Base-by-base conservation (phyloP, 2,888 invertebrate species). In the Dione juno region DNA sequence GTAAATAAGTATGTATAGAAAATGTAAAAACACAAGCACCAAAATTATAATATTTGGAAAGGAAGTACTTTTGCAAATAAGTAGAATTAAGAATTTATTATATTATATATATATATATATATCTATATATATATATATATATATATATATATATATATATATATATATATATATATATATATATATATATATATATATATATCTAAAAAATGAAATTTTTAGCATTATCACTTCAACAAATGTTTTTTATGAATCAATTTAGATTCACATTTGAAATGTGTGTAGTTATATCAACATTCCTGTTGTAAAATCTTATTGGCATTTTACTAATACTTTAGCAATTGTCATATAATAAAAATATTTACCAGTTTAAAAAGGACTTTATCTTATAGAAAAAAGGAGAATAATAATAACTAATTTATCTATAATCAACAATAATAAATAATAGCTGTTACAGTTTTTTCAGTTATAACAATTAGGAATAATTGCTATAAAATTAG, bases 331-430 rank as follows among this genome's bases (percentile, higher is more conserved):
- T 16, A 37, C n/a, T n/a, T 37, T 54, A 54, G 10, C 35, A 54
- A n/a, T 28, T 28, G 13, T 53, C 14, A 7, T n/a, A 14, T n/a
- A 8, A 35, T 35, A 54, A 35, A 35, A 35, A n/a, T 8, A 3
- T 8, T 54, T n/a, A 41, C 21, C 8, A 59, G 21, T n/a, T n/a
- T 8, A 43, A 21, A 21, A 40, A 57, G 43, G 9, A 14, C 14
- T 19, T 6, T 28, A 45, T 43, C 10, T 59, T 43, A n/a, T 28
- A 43, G n/a, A 59, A 59, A 59, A 59, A 59, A 43, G 7, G n/a
- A n/a, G n/a, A 28, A 43, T 5, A 58, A 43, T 40, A 59, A 43
- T 28, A 21, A 59, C 5, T 28, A n/a, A n/a, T 41, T 40, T 43
- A 59, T 9, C 5, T 10, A 43, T 43, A 3, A 59, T 28, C 13